Conservation (phyloP, 2,888 invertebrate genomes). For the Serripes groenlandicus region DNA sequence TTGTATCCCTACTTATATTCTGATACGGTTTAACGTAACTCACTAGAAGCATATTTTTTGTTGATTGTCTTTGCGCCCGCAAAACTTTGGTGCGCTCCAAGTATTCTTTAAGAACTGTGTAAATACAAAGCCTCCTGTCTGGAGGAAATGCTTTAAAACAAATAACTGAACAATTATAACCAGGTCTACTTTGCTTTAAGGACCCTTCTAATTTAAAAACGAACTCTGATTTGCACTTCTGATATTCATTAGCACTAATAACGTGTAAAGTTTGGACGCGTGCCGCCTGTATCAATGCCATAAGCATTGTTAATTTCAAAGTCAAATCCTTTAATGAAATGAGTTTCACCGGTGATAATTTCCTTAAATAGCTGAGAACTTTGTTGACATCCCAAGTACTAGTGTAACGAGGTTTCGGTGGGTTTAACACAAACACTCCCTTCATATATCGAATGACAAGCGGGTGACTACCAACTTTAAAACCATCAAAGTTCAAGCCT, state of each 20-base stretch:
- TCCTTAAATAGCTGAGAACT: conserved; percentile 26
- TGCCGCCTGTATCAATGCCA: conserved; percentile 49
- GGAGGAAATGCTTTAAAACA: too few species aligned
- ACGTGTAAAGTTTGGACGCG: conserved; percentile 43
- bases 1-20: conserved; percentile 51
- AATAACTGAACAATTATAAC: conserved; percentile 25
- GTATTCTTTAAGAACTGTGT: conserved; percentile 52
- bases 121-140: conserved; percentile 40
- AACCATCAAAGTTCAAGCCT: conserved; percentile 29
- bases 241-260: too few species aligned
- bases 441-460: too few species aligned
- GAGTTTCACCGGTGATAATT: too few species aligned
- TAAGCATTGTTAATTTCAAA: conserved; percentile 52
- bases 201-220: conserved; percentile 25
- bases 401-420: too few species aligned
- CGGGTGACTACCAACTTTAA: too few species aligned
- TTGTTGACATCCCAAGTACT: conserved; percentile 39
- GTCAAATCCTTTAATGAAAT: too few species aligned
- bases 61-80: conserved; percentile 13
- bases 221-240: too few species aligned
- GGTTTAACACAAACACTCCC: too few species aligned
- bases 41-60: conserved; percentile 51
- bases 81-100: conserved; percentile 26
- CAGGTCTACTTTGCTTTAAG: conserved; percentile 38
- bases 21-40: conserved; percentile 61